Base-by-base conservation (phyloP, 1,140 invertebrate species). In the Brachystomella parvula region DNA sequence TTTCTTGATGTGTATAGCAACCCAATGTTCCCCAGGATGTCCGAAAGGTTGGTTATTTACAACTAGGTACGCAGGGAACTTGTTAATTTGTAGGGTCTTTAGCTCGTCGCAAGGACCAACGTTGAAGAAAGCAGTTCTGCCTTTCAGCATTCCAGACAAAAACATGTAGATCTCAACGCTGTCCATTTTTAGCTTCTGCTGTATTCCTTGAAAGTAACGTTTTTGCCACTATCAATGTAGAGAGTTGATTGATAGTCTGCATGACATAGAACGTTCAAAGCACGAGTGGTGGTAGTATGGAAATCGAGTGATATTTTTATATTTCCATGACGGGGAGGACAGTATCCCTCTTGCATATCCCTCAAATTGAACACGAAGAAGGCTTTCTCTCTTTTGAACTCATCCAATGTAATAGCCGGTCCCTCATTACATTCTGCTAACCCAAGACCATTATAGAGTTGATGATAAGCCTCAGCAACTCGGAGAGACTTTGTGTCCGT, bases 201-300 rank as follows among this genome's bases (percentile, higher is more conserved):
- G n/a, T 44, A 44, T 9, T 44, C 39, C 39, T 70, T 65, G 26
- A 57, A 67, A 57, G 19, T 17, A 12, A 60, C 60, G n/a, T 53
- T 33, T 63, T 61, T 47, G 2, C 63, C 47, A 3, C 12, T 24
- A 59, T 69, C 56, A 29, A 70, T 69, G 31, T 63, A 24, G 3
- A 71, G 28, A 17, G 61, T 12, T 26, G 61, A 67, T 59, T 70
- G 58, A 60, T 67, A 72, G 29, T 72, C 68, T 47, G 30, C 39
- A 59, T 60, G 64, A 32, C 19, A 30, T 29, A 44, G 1, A 21
- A 32, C 61, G 63, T 47, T 67, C 62, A 67, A 1, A 47, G 60
- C 21, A 58, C 24, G 30, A 59, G 44, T 24, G 15, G 26, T 26
- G 30, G 9, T 19, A 53, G 53, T 9, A 59, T 47, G 24, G 61